These are phyloP conservation scores for Xiphydria camelus DNA, from an alignment of 2,888 invertebrate species.

Conservation along the genomic window DNA sequence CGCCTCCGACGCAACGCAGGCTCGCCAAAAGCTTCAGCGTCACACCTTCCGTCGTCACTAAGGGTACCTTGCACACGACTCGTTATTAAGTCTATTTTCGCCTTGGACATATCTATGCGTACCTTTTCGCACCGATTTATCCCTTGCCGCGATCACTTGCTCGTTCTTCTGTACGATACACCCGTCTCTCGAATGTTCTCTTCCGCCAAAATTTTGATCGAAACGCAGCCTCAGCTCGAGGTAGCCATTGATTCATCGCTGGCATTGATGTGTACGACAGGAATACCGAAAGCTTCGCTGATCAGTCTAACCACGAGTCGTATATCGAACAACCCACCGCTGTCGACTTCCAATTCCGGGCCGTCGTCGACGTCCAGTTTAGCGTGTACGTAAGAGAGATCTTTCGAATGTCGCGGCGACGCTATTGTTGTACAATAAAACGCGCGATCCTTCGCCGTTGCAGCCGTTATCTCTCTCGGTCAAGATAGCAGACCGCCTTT, in stretches of 20 bases:
- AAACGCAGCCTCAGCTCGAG: too few species aligned
- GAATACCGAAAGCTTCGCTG: constrained; percentile 78
- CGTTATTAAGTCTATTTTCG: not conserved
- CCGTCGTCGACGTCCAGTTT: constrained; percentile 71
- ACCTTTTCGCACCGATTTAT: too few species aligned
- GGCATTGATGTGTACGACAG: constrained; percentile 62
- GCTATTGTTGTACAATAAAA: constrained; percentile 21
- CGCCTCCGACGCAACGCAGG: constrained; percentile 84
- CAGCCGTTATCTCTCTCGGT: constrained; percentile 67
- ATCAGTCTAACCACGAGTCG: constrained; percentile 78
- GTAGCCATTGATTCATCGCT: too few species aligned
- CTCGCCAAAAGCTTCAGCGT: constrained; percentile 93
- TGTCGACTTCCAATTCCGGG: constrained; percentile 72
- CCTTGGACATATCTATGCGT: not conserved
- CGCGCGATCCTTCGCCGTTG: constrained; percentile 26
- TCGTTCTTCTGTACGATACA: too few species aligned
- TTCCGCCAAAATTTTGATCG: too few species aligned
- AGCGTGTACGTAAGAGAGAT: constrained; percentile 63
- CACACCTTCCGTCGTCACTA: constrained; percentile 70
- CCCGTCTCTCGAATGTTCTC: too few species aligned
- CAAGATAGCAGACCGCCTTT: constrained; percentile 69
- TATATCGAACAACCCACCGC: constrained; percentile 68
- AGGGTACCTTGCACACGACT: constrained; percentile 59
- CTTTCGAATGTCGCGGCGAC: not conserved
- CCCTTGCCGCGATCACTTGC: too few species aligned